phyloP scores from a whole-genome alignment of 2,113 vertebrate species.

The Campylomormyrus tamandua region DNA sequence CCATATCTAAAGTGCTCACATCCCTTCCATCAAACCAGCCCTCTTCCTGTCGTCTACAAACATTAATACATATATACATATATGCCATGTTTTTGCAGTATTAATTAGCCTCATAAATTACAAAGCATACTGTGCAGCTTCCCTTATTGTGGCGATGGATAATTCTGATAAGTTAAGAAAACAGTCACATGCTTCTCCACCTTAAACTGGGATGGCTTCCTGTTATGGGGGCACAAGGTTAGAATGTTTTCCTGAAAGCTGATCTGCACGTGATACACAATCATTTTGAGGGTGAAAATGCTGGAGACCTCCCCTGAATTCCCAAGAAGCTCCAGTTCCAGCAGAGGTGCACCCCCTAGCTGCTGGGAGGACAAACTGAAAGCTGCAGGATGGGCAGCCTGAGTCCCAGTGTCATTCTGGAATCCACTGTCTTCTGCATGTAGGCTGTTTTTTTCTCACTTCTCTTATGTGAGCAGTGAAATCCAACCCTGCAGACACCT shows the following conservation, averaged over 20 bases:
- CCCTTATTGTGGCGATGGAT: background rate
- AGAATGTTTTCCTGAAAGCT: too few relatives aligned
- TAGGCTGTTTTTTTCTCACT: background rate
- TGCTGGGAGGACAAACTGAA: background rate
- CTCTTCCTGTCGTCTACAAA: background rate
- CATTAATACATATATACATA: background rate
- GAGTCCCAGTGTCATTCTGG: background rate
- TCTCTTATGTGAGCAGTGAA: background rate
- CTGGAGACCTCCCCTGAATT: too few relatives aligned
- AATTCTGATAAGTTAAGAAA: background rate
- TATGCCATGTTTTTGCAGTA: background rate
- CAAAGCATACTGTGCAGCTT: background rate
- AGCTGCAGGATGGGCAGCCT: too few relatives aligned
- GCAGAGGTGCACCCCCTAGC: background rate
- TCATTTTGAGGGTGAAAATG: too few relatives aligned
- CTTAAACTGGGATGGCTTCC: background rate
- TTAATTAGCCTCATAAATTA: background rate
- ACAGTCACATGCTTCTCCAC: background rate
- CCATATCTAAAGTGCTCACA: background rate
- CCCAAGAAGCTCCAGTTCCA: too few relatives aligned
- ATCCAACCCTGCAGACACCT: background rate
- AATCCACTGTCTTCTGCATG: background rate
- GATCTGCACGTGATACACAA: too few relatives aligned
- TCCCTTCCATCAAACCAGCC: background rate
- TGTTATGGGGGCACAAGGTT: too few relatives aligned